Percentiles rank a stretch among this genome's conserved stretches.
phyloP scores from a whole-genome alignment of 1,140 invertebrate species.

The Drosophila nebulosa region DNA sequence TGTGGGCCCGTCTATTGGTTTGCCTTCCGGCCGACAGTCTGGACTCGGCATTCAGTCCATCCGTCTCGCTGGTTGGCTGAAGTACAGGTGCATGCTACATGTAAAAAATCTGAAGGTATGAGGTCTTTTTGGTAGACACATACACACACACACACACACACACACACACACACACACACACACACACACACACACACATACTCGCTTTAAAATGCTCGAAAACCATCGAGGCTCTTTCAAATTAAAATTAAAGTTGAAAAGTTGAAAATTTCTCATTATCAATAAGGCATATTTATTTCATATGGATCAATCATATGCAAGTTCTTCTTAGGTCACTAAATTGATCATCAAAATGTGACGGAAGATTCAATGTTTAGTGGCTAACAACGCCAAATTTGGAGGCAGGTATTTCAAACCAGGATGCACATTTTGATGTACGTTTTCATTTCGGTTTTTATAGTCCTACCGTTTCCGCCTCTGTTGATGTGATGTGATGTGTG shows the following conservation, averaged over 20 bases:
- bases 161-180: too few relatives aligned
- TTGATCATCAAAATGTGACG: too few relatives aligned
- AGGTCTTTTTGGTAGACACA: neutral
- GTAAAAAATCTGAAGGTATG: neutral
- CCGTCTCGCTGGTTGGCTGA: neutral
- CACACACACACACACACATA: too few relatives aligned
- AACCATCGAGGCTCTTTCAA: too few relatives aligned
- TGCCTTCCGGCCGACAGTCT: conserved; percentile 4
- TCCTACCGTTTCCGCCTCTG: neutral
- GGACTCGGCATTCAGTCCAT: neutral
- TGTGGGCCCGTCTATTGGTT: conserved; percentile 1
- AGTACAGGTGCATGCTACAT: neutral
- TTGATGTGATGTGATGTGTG: neutral
- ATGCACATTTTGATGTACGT: neutral
- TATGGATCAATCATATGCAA: too few relatives aligned
- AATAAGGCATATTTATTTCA: too few relatives aligned
- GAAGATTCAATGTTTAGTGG: neutral
- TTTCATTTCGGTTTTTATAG: neutral
- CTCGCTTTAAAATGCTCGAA: too few relatives aligned
- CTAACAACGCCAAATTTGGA: neutral
- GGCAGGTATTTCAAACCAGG: neutral
- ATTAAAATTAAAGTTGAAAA: too few relatives aligned
- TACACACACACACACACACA: too few relatives aligned
- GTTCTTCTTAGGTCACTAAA: too few relatives aligned
- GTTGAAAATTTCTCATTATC: too few relatives aligned